Evolutionary conservation across 2,797 vertebrate species (phyloP).

Genomic region (Anas georgica): DNA sequence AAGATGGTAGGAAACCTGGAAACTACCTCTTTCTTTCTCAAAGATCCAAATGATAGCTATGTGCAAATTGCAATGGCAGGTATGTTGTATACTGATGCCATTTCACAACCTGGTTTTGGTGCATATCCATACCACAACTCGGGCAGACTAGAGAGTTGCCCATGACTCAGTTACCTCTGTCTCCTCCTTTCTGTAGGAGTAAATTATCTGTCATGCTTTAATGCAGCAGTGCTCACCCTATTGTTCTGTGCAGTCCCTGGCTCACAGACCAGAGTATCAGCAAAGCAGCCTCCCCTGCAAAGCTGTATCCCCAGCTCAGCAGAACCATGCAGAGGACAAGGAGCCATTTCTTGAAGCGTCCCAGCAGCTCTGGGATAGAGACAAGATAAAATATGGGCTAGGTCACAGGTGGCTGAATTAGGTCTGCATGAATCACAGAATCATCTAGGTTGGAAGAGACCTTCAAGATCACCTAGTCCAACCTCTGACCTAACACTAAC

Average conservation of each 20-base stretch:
- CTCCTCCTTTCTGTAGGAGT: neutral
- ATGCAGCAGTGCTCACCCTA: neutral
- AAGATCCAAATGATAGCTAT: neutral
- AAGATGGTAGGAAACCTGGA: neutral
- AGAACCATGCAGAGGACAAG: neutral
- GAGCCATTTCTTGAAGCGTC: neutral
- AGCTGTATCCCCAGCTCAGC: neutral
- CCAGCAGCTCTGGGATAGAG: neutral
- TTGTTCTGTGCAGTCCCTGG: accelerated
- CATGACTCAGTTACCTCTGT: neutral
- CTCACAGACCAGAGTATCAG: neutral
- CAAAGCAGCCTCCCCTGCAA: neutral
- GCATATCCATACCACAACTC: too few relatives aligned
- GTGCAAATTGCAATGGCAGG: neutral
- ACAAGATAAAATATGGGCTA: neutral
- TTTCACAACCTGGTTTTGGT: neutral
- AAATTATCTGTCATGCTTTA: neutral
- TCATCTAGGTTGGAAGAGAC: too few relatives aligned
- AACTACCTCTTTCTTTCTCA: neutral
- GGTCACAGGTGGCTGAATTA: neutral
- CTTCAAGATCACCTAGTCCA: too few relatives aligned
- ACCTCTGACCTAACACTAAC: too few relatives aligned
- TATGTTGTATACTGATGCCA: neutral
- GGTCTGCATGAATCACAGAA: neutral
- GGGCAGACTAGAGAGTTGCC: neutral